Base-by-base conservation (phyloP, 2,888 invertebrate species). In the Apotomis turbidana region DNA sequence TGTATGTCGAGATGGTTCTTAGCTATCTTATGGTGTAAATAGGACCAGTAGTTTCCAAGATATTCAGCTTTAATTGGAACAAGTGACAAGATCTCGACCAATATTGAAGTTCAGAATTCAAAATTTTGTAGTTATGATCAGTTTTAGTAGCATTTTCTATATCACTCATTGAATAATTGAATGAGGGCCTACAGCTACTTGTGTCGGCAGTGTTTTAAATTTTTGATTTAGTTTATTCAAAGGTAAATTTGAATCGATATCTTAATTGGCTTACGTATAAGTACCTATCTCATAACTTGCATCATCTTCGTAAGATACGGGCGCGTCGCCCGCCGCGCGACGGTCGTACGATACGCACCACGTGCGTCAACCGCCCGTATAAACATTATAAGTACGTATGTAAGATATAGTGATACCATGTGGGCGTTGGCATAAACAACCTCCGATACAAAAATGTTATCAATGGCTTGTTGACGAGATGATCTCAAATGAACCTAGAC, bases 291-390 rank as follows among this genome's bases (percentile, higher is more conserved):
- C 57, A 38, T 67, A 61, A 57, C 52, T 72, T 63, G 68, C 36
- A 59, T 63, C 62, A 36, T 52, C 49, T 15, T 63, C 51, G 61
- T 49, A 15, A 27, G 49, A 58, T 44, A 58, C 57, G 49, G 49
- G 15, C 49, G 67, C 51, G 59, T 4, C 41, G 63, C 38, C 8
- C 58, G 58, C 59, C 64, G 54, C 57, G 57, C 55, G 15, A 46
- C 49, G 41, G 58, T 72, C 72, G 72, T 72, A 72, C 68, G 72
- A 72, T 68, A 61, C 57, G 36, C 27, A 62, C 68, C 72, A 68
- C 68, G 72, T 72, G 68, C 68, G 68, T 72, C 72, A 72, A 68
- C 10, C 58, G 67, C 38, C 62, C 54, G 15, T 72, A 72, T 72
- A 68, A 63, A 72, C 71, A 71, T 57, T 59, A 57, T 44, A 62